Evolutionary conservation across 1,140 invertebrate genomes (phyloP).

Genomic region (Conus betulinus): DNA sequence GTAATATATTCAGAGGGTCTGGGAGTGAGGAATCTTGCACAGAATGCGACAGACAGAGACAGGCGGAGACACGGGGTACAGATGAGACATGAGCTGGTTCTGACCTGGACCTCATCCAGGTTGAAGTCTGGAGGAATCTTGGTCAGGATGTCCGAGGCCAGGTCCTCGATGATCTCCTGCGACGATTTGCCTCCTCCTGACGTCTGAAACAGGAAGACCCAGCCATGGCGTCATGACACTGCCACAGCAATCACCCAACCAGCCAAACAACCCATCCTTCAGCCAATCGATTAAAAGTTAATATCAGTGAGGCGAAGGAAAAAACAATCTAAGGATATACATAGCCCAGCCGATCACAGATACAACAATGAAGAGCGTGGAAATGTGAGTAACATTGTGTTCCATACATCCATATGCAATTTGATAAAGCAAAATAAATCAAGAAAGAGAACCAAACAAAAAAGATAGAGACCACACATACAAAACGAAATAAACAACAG

Average conservation of each 20-base stretch:
- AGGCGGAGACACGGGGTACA: not conserved
- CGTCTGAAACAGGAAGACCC: slow-evolving; percentile 55
- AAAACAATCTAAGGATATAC: not conserved
- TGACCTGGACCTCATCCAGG: slow-evolving; percentile 76
- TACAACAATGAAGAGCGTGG: no score
- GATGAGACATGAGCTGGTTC: not conserved
- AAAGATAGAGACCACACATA: no score
- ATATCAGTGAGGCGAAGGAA: not conserved
- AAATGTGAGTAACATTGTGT: no score
- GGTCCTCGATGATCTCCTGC: slow-evolving; percentile 73
- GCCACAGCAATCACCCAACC: not conserved
- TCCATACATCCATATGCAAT: no score
- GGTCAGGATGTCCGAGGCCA: slow-evolving; percentile 74
- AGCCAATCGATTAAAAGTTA: not conserved
- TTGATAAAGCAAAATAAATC: no score
- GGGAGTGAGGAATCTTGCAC: no score
- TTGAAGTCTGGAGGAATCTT: slow-evolving; percentile 75
- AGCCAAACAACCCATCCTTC: not conserved
- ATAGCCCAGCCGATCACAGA: no score
- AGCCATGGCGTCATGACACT: not conserved
- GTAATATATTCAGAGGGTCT: no score
- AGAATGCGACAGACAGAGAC: not conserved
- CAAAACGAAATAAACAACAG: no score
- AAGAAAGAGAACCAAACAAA: no score
- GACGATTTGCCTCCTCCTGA: slow-evolving; percentile 74